Percentiles rank a stretch among this genome's conserved stretches.
Conservation (phyloP, 2,797 vertebrate species). For the Setipinna tenuifilis region DNA sequence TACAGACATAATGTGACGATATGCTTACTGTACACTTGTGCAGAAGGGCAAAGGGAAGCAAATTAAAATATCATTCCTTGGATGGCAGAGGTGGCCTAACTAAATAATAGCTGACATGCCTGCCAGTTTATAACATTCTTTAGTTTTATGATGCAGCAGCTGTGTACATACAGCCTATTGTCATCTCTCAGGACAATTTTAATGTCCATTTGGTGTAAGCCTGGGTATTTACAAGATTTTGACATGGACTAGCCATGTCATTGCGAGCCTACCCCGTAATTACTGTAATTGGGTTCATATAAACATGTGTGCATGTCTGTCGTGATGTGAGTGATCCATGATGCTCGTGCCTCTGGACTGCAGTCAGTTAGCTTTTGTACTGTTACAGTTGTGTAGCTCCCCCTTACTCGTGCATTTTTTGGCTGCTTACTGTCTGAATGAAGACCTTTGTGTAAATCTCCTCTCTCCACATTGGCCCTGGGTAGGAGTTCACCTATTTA, state of each 20-base stretch:
- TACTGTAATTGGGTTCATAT: too few relatives aligned
- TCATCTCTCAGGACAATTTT: neutral
- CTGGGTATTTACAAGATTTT: neutral
- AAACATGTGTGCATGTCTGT: too few relatives aligned
- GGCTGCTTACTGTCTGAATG: conserved; percentile 47
- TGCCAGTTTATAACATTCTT: neutral
- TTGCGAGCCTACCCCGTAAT: neutral
- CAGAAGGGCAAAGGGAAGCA: neutral
- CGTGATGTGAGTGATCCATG: too few relatives aligned
- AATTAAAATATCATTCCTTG: conserved; percentile 49
- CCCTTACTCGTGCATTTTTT: conserved; percentile 6
- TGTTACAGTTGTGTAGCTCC: conserved; percentile 35
- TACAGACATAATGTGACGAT: neutral
- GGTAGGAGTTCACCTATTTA: conserved; percentile 63
- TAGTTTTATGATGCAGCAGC: neutral
- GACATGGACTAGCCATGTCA: neutral
- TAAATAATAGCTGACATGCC: neutral
- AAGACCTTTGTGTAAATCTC: conserved; percentile 56
- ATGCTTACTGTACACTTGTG: neutral
- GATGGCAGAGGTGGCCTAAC: conserved; percentile 38
- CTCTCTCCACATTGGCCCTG: conserved; percentile 42
- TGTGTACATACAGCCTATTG: neutral
- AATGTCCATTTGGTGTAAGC: neutral
- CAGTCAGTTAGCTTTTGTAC: conserved; percentile 23
- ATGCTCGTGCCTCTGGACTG: neutral